These are phyloP conservation scores for Varanus salvator DNA, from an alignment of 2,113 vertebrate genomes.

Conservation along the genomic window DNA sequence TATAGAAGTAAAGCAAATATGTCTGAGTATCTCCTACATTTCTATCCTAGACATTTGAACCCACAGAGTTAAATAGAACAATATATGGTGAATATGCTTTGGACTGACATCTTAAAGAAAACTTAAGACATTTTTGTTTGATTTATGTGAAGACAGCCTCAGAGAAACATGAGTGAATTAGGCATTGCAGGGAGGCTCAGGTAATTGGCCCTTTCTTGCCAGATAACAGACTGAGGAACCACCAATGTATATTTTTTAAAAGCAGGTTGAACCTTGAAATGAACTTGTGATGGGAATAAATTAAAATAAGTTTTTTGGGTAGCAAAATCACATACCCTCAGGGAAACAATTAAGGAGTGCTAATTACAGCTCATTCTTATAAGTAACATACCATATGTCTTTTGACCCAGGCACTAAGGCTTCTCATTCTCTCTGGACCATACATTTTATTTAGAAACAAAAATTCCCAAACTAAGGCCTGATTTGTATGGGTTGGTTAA, in stretches of 20 bases:
- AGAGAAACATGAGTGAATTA: not conserved
- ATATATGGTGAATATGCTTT: not conserved
- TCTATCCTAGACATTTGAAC: not conserved
- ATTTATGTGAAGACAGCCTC: not conserved
- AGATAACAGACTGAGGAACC: not conserved
- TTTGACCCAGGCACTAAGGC: not conserved
- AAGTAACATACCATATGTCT: constrained; percentile 6
- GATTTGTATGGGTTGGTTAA: no score
- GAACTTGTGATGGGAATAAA: not conserved
- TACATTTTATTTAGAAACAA: not conserved
- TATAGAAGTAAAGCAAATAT: not conserved
- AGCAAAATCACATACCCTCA: constrained; percentile 24
- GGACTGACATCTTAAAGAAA: not conserved
- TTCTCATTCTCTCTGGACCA: not conserved
- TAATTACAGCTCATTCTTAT: constrained; percentile 8
- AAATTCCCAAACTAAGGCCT: not conserved
- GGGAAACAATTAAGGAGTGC: constrained; percentile 22
- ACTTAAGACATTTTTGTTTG: not conserved
- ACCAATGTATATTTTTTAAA: not conserved
- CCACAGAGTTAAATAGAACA: not conserved
- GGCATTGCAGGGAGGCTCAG: not conserved
- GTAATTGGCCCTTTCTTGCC: not conserved
- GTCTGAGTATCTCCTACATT: not conserved
- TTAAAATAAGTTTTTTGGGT: constrained; percentile 3
- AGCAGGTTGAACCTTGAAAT: not conserved